These are phyloP conservation scores for Naso thynnoides DNA, from an alignment of 2,797 vertebrate species.

Conservation along the genomic window DNA sequence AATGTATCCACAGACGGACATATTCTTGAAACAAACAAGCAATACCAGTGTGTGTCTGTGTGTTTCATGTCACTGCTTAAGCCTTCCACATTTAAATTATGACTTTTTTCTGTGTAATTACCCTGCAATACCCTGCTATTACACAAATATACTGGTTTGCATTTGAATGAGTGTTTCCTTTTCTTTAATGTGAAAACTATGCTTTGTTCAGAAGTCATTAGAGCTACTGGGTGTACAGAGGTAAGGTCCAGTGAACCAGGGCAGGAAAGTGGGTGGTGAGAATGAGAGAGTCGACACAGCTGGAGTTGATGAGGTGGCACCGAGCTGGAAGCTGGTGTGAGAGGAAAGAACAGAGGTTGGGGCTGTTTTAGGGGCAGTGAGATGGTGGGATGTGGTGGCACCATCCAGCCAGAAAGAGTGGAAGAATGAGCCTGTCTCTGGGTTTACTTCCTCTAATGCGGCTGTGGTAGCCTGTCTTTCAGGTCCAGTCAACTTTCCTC, in stretches of 20 bases:
- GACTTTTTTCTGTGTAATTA: constrained; percentile 46
- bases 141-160: constrained; percentile 51
- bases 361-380: constrained; percentile 31
- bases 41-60: not conserved
- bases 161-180: constrained; percentile 49
- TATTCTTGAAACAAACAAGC: constrained; percentile 39
- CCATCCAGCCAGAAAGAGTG: constrained; percentile 36
- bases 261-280: constrained; percentile 57
- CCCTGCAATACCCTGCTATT: constrained; percentile 46
- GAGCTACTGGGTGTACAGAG: constrained; percentile 54
- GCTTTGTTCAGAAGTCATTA: constrained; percentile 55
- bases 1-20: not conserved
- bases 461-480: constrained; percentile 46
- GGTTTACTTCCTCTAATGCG: constrained; percentile 64
- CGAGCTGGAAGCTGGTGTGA: constrained; percentile 47
- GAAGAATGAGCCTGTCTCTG: constrained; percentile 18
- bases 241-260: constrained; percentile 48
- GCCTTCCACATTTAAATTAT: constrained; percentile 44
- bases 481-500: constrained; percentile 53
- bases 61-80: constrained; percentile 34
- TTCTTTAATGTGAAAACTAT: constrained; percentile 45
- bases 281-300: constrained; percentile 54
- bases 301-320: constrained; percentile 66
- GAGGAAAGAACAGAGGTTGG: constrained; percentile 46
- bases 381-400: constrained; percentile 53